Evolutionary conservation across 2,797 vertebrate genomes (phyloP), one percentile per base, ranked within the genome.

Genomic region (Melanotaenia trifasciata): DNA sequence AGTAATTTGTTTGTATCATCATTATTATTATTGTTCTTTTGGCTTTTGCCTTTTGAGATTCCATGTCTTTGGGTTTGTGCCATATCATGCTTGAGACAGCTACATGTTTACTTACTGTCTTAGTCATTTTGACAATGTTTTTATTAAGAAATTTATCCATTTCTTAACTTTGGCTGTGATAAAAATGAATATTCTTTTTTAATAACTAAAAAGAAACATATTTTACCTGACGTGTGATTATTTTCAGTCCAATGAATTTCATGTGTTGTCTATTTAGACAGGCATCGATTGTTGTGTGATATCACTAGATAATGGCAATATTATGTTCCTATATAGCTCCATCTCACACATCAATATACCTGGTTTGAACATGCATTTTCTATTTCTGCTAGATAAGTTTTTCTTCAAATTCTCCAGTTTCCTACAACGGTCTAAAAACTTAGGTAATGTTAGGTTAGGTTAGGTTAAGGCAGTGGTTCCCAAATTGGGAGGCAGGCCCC

Each of bases 121-220:
- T 89, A 84, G 80, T 79, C 80, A 87, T 91, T 91, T 90, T 89
- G 83, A 86, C 75, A 74, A 87, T 84, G 84, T 93, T 93, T 91
- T 94, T 94, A 93, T 90, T 90, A 89, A 86, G 74, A 87, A 90
- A 84, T 80, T 89, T 72, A 88, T 86, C 81, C 64, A 73, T 93
- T 93, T 93, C 84, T 90, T 93, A 91, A 92, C 92, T 93, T 90
- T 94, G 92, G 87, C 90, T 93, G 93, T 94, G 79, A 92, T 91
- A 65, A 84, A 89, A 86, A 89, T 88, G 68, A 83, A 87, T 88
- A 87, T 79, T 83, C 84, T 57, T 57, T 57, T 95, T 90, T 91
- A 93, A 93, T 90, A 92, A 94, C 90, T 91, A 94, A 93, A 94
- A 92, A 90, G 84, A 95, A 91, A 91, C 87, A 89, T 93, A 93